Evolutionary conservation across 2,113 vertebrate species (phyloP), one percentile per base, ranked within the genome.

Genomic region (Oreocharis arfaki): DNA sequence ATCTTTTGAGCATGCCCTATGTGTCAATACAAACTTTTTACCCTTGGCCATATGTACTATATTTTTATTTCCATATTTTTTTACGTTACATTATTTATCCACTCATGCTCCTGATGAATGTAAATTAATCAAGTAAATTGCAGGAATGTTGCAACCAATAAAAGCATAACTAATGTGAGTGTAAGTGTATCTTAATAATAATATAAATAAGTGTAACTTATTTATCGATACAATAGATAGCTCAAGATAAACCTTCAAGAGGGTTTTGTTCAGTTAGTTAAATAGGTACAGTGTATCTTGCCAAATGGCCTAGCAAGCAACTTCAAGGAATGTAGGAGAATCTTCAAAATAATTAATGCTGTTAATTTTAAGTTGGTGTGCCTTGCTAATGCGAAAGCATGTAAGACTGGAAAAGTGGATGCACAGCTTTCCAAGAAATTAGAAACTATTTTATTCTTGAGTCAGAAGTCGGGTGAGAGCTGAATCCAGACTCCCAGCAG

Each of bases 201-300:
- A n/a, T n/a, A n/a, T n/a, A n/a, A n/a, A n/a, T n/a, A n/a, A n/a
- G n/a, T 78, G 30, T 84, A 70, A 65, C 50, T 80, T 83, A 70
- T 89, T 78, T 84, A 63, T 60, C 88, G 63, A 27, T 75, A 71
- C 37, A 81, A 56, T 75, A 57, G 30, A 37, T 32, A 81, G 76
- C n/a, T 88, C 50, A 78, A 86, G 60, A 46, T 90, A 86, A 89
- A n/a, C 23, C 41, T 84, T 90, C 30, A 10, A 55, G 52, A 74
- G 32, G 18, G 27, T 78, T 86, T 92, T 90, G 55, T 70, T 88
- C 42, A 47, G 50, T 89, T 84, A 35, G 41, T 95, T 90, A 84
- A 95, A 81, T 55, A 84, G 11, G 37, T 4, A 14, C 63, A 70
- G 23, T 32, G 21, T 47, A 37, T 78, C 33, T 83, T 81, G 50